Percentiles rank a stretch among this genome's conserved stretches.
Evolutionary conservation across 2,797 vertebrate species (phyloP).

Genomic region (Acrocephalus scirpaceus): DNA sequence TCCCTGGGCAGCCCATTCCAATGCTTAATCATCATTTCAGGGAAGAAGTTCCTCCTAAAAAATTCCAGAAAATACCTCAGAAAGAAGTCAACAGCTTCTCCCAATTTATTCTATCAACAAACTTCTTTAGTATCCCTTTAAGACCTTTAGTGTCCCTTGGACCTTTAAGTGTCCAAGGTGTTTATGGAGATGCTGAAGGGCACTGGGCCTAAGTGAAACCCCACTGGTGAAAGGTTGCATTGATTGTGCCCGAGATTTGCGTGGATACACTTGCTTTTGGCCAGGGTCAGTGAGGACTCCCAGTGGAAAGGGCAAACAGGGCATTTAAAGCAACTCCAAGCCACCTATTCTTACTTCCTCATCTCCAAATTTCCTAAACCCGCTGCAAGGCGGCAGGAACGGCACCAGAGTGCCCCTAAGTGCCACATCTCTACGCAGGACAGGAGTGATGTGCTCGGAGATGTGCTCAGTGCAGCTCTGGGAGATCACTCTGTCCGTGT

Average conservation of each 20-base stretch:
- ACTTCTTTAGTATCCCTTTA: not conserved
- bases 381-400: not conserved
- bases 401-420: not conserved
- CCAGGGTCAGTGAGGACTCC: not conserved
- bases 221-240: not conserved
- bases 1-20: not conserved
- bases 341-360: not conserved
- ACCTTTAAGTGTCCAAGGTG: not conserved
- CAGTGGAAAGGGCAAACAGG: accelerated
- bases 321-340: not conserved
- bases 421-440: not conserved
- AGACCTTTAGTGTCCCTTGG: no score
- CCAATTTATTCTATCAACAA: not conserved
- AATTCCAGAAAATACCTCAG: not conserved
- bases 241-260: not conserved
- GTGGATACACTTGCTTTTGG: not conserved
- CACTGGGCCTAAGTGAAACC: not conserved
- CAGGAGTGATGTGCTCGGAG: not conserved
- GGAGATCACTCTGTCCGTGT: constrained; percentile 2
- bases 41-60: not conserved
- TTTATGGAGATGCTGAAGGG: not conserved
- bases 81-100: not conserved
- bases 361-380: not conserved
- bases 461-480: not conserved
- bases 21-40: not conserved